Evolutionary conservation across 1,140 invertebrate species (phyloP).

Genomic region (Aphidius gifuensis): DNA sequence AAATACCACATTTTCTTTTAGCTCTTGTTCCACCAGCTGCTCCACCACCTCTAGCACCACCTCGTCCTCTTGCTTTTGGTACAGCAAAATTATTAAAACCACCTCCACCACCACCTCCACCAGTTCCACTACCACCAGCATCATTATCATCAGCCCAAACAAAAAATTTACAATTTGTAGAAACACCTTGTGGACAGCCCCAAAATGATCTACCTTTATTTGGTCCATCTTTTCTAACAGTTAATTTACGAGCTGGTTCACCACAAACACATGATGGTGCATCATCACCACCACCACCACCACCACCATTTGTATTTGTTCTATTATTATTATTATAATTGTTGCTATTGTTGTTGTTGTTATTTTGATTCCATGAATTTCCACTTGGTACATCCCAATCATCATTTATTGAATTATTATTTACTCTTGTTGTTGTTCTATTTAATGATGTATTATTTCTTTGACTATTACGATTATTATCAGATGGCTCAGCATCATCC

Average conservation of each 20-base stretch:
- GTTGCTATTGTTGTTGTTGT: constrained; percentile 14
- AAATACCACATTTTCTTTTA: constrained; percentile 68
- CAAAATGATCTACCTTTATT: constrained; percentile 84
- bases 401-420: not conserved
- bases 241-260: constrained; percentile 57
- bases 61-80: constrained; percentile 13
- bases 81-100: constrained; percentile 21
- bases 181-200: constrained; percentile 68
- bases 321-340: constrained; percentile 25
- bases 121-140: constrained; percentile 56
- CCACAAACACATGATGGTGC: constrained; percentile 53
- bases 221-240: constrained; percentile 77
- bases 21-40: constrained; percentile 28
- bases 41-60: constrained; percentile 28
- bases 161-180: constrained; percentile 76
- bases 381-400: too few relatives aligned
- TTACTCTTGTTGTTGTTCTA: constrained; percentile 17
- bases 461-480: constrained; percentile 11
- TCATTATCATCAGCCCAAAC: constrained; percentile 74
- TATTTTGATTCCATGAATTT: too few relatives aligned
- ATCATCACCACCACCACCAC: constrained; percentile 14
- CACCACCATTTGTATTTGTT: constrained; percentile 14
- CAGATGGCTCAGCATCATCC: constrained; percentile 47
- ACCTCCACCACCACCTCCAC: constrained; percentile 54
- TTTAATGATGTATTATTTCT: not conserved